Base-by-base conservation (phyloP, 2,113 vertebrate species). In the Phasianus colchicus region DNA sequence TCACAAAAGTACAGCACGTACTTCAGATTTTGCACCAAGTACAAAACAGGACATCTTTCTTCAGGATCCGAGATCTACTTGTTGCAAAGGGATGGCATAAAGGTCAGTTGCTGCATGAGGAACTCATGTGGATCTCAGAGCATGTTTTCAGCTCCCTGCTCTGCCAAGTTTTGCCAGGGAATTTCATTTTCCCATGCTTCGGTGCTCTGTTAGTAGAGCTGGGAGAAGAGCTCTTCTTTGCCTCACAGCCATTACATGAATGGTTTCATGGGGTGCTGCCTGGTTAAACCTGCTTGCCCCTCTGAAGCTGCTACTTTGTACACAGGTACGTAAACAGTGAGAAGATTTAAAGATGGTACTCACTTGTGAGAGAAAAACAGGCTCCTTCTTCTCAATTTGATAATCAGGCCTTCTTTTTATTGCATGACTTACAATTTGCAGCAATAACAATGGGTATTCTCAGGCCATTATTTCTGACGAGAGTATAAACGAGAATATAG, bases 401-500 rank as follows among this genome's bases (percentile, higher is more conserved):
- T 88, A 91, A 90, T 69, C 61, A 6, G 22, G 17, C 30, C 10
- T 27, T 43, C 48, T 65, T 86, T 77, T n/a, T 29, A 48, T 93
- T 91, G 82, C 42, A 9, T 83, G 85, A 81, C 83, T 94, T 95
- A 86, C 72, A 91, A 86, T 95, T 95, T 94, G 84, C 75, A 88
- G 54, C 57, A 93, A 55, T 78, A 91, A 93, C 90, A 91, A 48
- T 86, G 55, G n/a, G 22, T 80, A 83, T 89, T 95, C 83, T 86
- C 65, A 90, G 90, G 76, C 80, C 71, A 93, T 96, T 94, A 95
- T 91, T 91, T 93, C 52, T 91, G 76, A 95, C 65, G 87, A 73
- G 83, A 83, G 19, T 76, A 45, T 90, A 89, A 95, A 69, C 88
- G 57, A 47, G 65, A 76, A 78, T 91, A 60, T 89, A 88, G 92